These are phyloP conservation scores for Oryzias javanicus DNA, from an alignment of 2,113 vertebrate species.

Conservation along the genomic window DNA sequence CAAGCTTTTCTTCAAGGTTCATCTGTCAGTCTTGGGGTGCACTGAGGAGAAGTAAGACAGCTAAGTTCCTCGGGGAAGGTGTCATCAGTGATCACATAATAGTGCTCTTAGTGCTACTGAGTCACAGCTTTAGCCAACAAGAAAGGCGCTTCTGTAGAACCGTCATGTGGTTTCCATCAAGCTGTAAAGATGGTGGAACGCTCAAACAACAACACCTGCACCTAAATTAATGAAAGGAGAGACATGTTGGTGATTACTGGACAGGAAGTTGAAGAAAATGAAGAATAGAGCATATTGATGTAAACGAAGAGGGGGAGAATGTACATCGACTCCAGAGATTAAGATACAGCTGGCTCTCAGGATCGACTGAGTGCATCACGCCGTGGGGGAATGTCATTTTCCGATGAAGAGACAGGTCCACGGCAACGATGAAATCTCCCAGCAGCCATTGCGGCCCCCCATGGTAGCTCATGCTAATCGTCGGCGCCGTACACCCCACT, in stretches of 20 bases:
- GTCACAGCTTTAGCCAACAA: conserved; percentile 13
- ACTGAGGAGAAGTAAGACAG: conserved; percentile 40
- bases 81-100: conserved; percentile 56
- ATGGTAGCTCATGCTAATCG: conserved; percentile 76
- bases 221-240: conserved; percentile 12
- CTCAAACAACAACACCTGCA: conserved; percentile 1
- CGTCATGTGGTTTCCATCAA: conserved; percentile 3
- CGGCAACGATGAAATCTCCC: conserved; percentile 65
- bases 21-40: conserved; percentile 47
- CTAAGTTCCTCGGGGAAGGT: conserved; percentile 34
- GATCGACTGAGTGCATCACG: conserved; percentile 39
- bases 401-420: conserved; percentile 68
- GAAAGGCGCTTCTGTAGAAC: background rate
- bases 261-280: conserved; percentile 20
- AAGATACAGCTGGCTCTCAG: conserved; percentile 39
- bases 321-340: conserved; percentile 37
- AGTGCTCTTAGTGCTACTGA: conserved; percentile 31
- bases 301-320: conserved; percentile 21
- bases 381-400: conserved; percentile 73
- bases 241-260: conserved; percentile 32
- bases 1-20: conserved; percentile 46
- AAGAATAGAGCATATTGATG: conserved; percentile 14
- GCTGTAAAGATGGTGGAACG: background rate
- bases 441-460: conserved; percentile 68
- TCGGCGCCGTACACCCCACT: conserved; percentile 42